A percentile compares a stretch with the other conserved stretches of the same genome.
Conservation (phyloP, 2,113 vertebrate species). For the Hemibagrus wyckioides region DNA sequence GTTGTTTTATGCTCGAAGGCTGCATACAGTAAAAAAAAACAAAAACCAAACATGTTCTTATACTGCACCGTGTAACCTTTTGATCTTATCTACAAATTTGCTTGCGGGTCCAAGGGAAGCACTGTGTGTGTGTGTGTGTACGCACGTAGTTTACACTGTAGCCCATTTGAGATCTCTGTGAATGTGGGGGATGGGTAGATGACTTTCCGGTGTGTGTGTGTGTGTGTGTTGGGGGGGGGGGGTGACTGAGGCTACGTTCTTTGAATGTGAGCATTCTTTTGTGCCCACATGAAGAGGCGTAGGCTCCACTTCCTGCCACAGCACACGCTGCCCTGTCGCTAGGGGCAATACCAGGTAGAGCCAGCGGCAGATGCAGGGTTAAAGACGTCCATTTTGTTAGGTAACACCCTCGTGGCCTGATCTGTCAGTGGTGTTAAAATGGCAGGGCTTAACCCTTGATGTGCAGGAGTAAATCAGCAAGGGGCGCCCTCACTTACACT, state of each 20-base stretch:
- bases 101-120: constrained; percentile 25
- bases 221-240: constrained; percentile 17
- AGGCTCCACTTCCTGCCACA: constrained; percentile 62
- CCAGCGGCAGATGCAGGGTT: constrained; percentile 79
- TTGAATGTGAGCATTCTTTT: constrained; percentile 57
- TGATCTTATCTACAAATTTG: constrained; percentile 45
- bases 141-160: constrained; percentile 37
- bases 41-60: constrained; percentile 22
- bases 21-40: constrained; percentile 21
- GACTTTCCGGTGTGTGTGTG: constrained; percentile 34
- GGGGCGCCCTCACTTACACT: constrained; percentile 61
- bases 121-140: constrained; percentile 27
- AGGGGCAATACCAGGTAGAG: constrained; percentile 73
- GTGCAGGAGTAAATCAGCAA: constrained; percentile 64
- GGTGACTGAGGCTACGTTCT: constrained; percentile 42
- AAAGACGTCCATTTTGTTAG: constrained; percentile 93
- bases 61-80: constrained; percentile 6
- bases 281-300: constrained; percentile 56
- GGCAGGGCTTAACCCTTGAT: constrained; percentile 89
- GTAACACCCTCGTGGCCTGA: constrained; percentile 89
- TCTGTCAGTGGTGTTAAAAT: constrained; percentile 90
- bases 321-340: constrained; percentile 65
- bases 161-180: constrained; percentile 50
- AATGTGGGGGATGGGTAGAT: constrained; percentile 56
- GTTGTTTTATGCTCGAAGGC: background rate